These are phyloP conservation scores for Nothoprocta pentlandii DNA, from an alignment of 2,113 vertebrate species.

Conservation along the genomic window DNA sequence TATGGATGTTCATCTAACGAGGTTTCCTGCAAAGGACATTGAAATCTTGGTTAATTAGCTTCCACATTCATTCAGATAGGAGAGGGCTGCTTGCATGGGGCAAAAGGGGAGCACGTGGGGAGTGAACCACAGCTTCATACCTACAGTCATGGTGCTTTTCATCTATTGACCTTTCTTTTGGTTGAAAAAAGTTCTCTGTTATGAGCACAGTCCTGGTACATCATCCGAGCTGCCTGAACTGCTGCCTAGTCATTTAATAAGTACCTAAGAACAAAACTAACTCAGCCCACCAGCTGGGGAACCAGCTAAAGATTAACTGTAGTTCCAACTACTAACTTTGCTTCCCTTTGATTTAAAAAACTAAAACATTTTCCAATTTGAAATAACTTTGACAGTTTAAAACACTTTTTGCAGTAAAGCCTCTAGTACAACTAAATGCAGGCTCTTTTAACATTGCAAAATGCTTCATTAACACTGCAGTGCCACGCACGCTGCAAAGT, in stretches of 20 bases:
- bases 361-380: slow-evolving; percentile 66
- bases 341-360: slow-evolving; percentile 74
- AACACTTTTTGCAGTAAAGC: slow-evolving; percentile 73
- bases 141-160: too few species aligned
- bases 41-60: background rate
- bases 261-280: slow-evolving; percentile 55
- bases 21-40: background rate
- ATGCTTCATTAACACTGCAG: slow-evolving; percentile 80
- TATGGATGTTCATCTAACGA: background rate
- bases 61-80: background rate
- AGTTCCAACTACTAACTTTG: slow-evolving; percentile 53
- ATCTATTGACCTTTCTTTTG: background rate
- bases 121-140: background rate
- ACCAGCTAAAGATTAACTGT: slow-evolving; percentile 38
- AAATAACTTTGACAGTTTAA: slow-evolving; percentile 73
- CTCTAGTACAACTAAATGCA: slow-evolving; percentile 77
- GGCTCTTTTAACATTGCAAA: slow-evolving; percentile 74
- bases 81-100: background rate
- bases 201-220: slow-evolving; percentile 52
- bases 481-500: slow-evolving; percentile 74
- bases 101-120: background rate
- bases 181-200: slow-evolving; percentile 17
- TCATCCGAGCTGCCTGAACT: slow-evolving; percentile 56
- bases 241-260: slow-evolving; percentile 56
- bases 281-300: slow-evolving; percentile 32